Conservation (phyloP, 1,140 invertebrate species). For the Drosophila varians region DNA sequence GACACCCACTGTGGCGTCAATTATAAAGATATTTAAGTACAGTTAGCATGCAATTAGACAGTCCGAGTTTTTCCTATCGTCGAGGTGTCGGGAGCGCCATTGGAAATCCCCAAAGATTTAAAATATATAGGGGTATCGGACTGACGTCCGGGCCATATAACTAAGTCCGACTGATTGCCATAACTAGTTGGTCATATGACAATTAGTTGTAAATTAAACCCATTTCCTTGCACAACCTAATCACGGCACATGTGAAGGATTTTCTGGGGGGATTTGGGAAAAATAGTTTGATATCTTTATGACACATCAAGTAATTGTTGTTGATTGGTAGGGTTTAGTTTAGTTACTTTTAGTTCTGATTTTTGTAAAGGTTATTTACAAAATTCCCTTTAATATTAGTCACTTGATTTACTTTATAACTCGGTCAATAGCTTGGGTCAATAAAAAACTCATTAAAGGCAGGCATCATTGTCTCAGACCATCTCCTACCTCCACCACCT, state of each 20-base stretch:
- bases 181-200: slow-evolving; percentile 70
- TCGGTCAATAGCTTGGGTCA: slow-evolving; percentile 67
- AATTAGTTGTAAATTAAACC: slow-evolving; percentile 78
- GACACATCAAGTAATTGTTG: not conserved
- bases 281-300: not conserved
- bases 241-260: slow-evolving; percentile 26
- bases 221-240: slow-evolving; percentile 27
- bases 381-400: slow-evolving; percentile 28
- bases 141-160: slow-evolving; percentile 56
- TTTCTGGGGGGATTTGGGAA: slow-evolving; percentile 7
- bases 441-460: slow-evolving; percentile 62
- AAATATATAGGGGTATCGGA: slow-evolving; percentile 32
- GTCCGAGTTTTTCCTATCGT: slow-evolving; percentile 21
- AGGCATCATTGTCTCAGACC: slow-evolving; percentile 36
- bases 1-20: slow-evolving; percentile 75
- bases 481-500: not conserved
- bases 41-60: slow-evolving; percentile 77
- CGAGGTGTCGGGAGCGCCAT: slow-evolving; percentile 33
- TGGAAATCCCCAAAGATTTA: slow-evolving; percentile 60
- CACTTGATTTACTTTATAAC: slow-evolving; percentile 32
- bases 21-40: slow-evolving; percentile 82
- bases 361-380: not conserved
- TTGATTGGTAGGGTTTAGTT: not conserved
- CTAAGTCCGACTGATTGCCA: slow-evolving; percentile 55
- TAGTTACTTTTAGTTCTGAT: not conserved